Evolutionary conservation across 2,888 invertebrate species (phyloP).

Genomic region (Chironomus tentans): DNA sequence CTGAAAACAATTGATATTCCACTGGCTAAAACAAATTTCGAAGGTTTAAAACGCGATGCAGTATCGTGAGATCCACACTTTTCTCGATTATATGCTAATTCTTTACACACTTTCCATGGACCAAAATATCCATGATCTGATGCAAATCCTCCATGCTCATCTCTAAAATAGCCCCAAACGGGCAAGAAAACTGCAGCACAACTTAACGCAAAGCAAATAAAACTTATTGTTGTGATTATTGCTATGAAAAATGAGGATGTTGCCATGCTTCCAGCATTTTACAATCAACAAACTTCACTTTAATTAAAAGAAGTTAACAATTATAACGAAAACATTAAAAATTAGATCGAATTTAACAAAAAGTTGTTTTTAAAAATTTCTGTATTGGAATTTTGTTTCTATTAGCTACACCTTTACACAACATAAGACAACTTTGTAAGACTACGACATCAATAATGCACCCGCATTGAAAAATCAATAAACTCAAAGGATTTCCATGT

Average conservation of each 20-base stretch:
- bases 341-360: constrained; percentile 18
- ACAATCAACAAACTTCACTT: neutral
- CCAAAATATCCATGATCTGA: constrained; percentile 79
- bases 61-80: constrained; percentile 60
- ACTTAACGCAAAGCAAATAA: constrained; percentile 71
- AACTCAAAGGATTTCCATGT: neutral
- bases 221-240: constrained; percentile 52
- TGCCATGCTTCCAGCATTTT: constrained; percentile 23
- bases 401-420: constrained; percentile 25
- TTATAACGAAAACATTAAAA: constrained; percentile 20
- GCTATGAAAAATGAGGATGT: constrained; percentile 21
- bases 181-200: constrained; percentile 76
- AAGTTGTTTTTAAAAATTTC: neutral
- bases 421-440: constrained; percentile 1
- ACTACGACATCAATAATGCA: neutral
- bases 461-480: neutral
- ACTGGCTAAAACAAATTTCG: constrained; percentile 74
- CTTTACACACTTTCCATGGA: constrained; percentile 76
- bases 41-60: constrained; percentile 65
- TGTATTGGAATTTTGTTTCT: constrained; percentile 23
- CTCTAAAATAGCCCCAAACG: constrained; percentile 75
- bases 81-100: constrained; percentile 69
- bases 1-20: constrained; percentile 71
- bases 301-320: neutral
- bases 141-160: constrained; percentile 47